Evolutionary conservation across 2,888 invertebrate species (phyloP).

Genomic region (Nomada goodeniana): DNA sequence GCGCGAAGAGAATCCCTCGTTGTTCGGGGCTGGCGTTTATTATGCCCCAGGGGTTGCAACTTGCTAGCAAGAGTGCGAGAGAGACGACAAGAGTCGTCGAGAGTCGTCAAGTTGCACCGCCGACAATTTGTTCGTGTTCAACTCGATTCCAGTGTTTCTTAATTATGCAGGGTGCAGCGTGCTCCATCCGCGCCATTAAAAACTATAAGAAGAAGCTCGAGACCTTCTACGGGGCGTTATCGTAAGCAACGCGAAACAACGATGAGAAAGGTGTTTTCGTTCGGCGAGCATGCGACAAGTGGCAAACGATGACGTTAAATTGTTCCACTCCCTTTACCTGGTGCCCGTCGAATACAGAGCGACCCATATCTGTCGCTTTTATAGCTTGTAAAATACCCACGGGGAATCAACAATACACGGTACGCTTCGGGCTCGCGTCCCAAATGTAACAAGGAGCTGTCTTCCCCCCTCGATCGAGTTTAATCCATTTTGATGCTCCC

Average conservation of each 20-base stretch:
- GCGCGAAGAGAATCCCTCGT: not conserved
- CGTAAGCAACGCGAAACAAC: not conserved
- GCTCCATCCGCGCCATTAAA: too few species aligned
- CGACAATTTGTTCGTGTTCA: conserved; percentile 16
- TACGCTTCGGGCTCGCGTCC: conserved; percentile 44
- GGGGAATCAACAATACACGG: conserved; percentile 23
- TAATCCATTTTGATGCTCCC: conserved; percentile 57
- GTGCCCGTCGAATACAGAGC: not conserved
- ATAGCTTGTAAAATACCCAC: conserved; percentile 62
- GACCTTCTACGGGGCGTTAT: too few species aligned
- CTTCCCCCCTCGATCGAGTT: conserved; percentile 42
- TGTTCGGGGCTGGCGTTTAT: not conserved
- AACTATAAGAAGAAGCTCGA: too few species aligned
- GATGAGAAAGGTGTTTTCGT: not conserved
- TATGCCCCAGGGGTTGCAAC: conserved; percentile 25
- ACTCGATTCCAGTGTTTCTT: not conserved
- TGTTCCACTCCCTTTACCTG: conserved; percentile 34
- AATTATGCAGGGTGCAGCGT: conserved; percentile 4
- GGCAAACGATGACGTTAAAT: conserved; percentile 49
- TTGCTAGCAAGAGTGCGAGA: conserved; percentile 19
- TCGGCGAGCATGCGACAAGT: conserved; percentile 47
- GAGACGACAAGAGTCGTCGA: conserved; percentile 13
- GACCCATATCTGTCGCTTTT: conserved; percentile 61
- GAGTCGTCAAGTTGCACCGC: conserved; percentile 17
- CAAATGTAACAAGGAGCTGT: conserved; percentile 40